Evolutionary conservation across 2,888 invertebrate genomes (phyloP), one percentile per base, ranked within the genome.

Genomic region (Cepaea hortensis): DNA sequence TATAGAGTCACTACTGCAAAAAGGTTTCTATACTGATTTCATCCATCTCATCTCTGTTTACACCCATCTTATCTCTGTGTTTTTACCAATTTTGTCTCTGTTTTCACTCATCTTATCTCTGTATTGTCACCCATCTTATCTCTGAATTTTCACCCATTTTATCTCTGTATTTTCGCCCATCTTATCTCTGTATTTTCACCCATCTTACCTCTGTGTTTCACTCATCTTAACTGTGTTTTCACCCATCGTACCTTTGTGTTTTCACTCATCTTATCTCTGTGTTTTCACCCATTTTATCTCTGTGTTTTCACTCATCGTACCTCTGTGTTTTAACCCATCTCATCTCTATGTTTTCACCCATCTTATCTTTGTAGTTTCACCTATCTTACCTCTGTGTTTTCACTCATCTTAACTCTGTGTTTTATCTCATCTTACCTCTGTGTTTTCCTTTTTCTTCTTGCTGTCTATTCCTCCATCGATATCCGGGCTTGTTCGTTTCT

Each of bases 401-500:
- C 65, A 15, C 18, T 18, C 18, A 65, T 18, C 9, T 65, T 18
- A 15, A 1, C 18, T 65, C 65, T 65, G 9, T 65, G 13, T 65
- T n/a, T 68, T n/a, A 20, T 68, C n/a, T 68, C 68, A 20, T 55
- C 90, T 88, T 88, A 93, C 93, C 92, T 93, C 93, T n/a, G 90
- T 88, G 62, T 89, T 91, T 85, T 92, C 93, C 87, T 93, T 93
- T 90, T 93, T 93, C 85, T 91, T 91, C 90, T 91, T 92, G 55
- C 92, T 92, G 11, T 93, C 92, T 1, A 91, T 85, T 1, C 90
- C 89, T 55, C 90, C 89, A 77, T 86, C 86, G 2, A 46, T 18
- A 4, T 35, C 48, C 5, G 72, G 82, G 4, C 85, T 86, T 0
- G 85, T 83, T 20, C 85, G 50, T 75, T 84, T 88, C 5, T 82